Evolutionary conservation across 2,113 vertebrate genomes (phyloP).

Genomic region (Peucedramus taeniatus): DNA sequence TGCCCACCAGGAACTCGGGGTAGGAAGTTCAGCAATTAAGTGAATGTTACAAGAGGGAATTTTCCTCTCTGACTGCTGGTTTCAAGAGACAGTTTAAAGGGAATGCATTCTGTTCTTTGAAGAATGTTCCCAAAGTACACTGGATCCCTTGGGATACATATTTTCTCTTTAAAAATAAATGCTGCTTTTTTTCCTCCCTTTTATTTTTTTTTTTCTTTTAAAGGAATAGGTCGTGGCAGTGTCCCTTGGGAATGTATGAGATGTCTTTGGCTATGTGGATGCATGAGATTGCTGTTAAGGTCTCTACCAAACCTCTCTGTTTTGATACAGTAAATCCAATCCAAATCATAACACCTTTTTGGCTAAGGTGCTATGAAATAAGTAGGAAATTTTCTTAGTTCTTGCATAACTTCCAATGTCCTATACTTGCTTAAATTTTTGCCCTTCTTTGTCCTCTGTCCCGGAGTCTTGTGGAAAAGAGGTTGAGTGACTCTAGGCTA

Average conservation of each 20-base stretch:
- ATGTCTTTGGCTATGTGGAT: neutral
- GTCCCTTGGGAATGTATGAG: neutral
- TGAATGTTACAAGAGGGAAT: neutral
- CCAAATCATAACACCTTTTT: too few relatives aligned
- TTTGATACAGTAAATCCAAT: neutral
- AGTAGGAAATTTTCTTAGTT: neutral
- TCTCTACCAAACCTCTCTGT: neutral
- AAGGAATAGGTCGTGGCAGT: neutral
- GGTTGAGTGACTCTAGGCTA: neutral
- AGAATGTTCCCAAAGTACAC: conserved; percentile 46
- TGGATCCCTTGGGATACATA: conserved; percentile 20
- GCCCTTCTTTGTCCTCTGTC: neutral
- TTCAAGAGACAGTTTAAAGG: neutral
- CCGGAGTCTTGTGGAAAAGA: neutral
- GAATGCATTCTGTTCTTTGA: neutral
- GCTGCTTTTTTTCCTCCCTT: neutral
- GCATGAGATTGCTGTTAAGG: neutral
- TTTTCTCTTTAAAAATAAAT: conserved; percentile 51
- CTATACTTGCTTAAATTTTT: neutral
- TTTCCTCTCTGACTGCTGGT: neutral
- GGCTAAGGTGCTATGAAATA: neutral
- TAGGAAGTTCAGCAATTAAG: conserved; percentile 49
- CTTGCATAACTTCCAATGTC: neutral
- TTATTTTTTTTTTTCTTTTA: neutral
- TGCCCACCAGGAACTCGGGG: conserved; percentile 90